These are phyloP conservation scores for Eupithecia vulgata DNA, from an alignment of 2,888 invertebrate genomes.

Conservation along the genomic window DNA sequence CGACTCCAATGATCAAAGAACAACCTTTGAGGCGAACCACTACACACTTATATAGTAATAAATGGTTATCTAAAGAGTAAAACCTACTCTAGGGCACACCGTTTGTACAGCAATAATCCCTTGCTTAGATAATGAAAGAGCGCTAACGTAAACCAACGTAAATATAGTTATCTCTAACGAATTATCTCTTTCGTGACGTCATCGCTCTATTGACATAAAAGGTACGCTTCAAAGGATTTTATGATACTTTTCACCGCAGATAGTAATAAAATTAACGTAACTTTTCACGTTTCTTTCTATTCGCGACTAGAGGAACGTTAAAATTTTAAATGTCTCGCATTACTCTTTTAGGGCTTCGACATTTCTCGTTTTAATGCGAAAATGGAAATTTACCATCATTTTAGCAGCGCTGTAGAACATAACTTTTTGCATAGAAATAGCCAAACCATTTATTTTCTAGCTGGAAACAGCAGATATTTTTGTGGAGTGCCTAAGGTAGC, in stretches of 20 bases:
- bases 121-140: conserved; percentile 29
- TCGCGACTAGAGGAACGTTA: not conserved
- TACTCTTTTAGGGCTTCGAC: not conserved
- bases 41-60: not conserved
- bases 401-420: not conserved
- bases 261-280: conserved; percentile 1
- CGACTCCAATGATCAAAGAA: not conserved
- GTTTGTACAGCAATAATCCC: conserved; percentile 23
- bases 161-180: conserved; percentile 30
- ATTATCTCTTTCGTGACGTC: conserved; percentile 33
- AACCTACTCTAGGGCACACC: not conserved
- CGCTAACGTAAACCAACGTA: conserved; percentile 26
- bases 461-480: not conserved
- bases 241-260: not conserved
- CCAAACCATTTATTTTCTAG: too few relatives aligned
- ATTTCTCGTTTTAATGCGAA: not conserved
- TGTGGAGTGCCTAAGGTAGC: not conserved
- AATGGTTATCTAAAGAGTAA: not conserved
- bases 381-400: not conserved
- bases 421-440: not conserved
- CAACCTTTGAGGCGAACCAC: not conserved
- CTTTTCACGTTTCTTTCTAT: not conserved
- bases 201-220: conserved; percentile 12
- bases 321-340: not conserved
- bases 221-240: conserved; percentile 16